These are phyloP conservation scores for Caenorhabditis parvicauda DNA, from an alignment of 2,888 invertebrate species.

Conservation along the genomic window DNA sequence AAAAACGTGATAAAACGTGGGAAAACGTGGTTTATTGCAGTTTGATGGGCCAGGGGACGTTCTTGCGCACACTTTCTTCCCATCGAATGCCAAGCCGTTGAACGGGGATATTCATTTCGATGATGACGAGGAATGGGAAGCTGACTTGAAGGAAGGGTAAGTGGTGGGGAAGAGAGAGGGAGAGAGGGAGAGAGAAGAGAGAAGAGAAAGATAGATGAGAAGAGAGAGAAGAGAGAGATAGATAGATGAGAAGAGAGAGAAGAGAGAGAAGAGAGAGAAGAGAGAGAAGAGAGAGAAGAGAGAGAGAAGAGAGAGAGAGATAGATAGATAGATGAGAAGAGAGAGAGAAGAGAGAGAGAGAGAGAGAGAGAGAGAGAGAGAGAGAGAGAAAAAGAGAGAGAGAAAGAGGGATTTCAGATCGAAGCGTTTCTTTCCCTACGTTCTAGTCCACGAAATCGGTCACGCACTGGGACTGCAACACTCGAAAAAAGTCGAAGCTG, in stretches of 20 bases:
- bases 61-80: slow-evolving; percentile 62
- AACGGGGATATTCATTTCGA: slow-evolving; percentile 63
- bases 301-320: background rate
- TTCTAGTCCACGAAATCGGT: slow-evolving; percentile 62
- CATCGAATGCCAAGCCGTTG: slow-evolving; percentile 50
- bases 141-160: slow-evolving; percentile 16
- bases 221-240: slow-evolving; percentile 1
- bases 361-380: slow-evolving; percentile 15
- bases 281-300: slow-evolving; percentile 11
- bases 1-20: too few species aligned
- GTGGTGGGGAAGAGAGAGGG: background rate
- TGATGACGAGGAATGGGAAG: slow-evolving; percentile 55
- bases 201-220: slow-evolving; percentile 40
- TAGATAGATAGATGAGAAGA: too few species aligned
- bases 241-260: slow-evolving; percentile 18
- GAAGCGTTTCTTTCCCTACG: slow-evolving; percentile 63
- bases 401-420: background rate
- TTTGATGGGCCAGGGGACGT: slow-evolving; percentile 60
- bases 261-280: slow-evolving; percentile 48
- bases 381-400: background rate
- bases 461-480: slow-evolving; percentile 61
- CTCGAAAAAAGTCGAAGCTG: slow-evolving; percentile 46
- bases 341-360: slow-evolving; percentile 50
- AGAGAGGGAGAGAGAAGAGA: slow-evolving; percentile 30
- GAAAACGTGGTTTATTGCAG: slow-evolving; percentile 20